A percentile compares a stretch with the other conserved stretches of the same genome.
phyloP scores from a whole-genome alignment of 2,113 vertebrate genomes.

The Marmota flaviventris region DNA sequence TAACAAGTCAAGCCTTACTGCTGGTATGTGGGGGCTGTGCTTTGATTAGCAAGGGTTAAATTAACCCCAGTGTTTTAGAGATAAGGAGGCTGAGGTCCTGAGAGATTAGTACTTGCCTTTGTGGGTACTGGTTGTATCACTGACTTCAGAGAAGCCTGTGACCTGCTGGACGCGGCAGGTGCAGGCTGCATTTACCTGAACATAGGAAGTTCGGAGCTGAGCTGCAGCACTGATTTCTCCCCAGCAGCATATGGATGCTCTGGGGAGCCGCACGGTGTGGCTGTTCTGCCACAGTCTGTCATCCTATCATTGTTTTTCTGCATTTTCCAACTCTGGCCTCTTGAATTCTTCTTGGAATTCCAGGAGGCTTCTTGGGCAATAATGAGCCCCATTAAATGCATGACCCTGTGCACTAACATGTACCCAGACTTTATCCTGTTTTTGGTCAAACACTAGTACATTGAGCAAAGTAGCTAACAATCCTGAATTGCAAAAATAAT shows the following conservation, averaged over 20 bases:
- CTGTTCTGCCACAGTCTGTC: not conserved
- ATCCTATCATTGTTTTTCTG: not conserved
- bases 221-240: not conserved
- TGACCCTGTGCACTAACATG: not conserved
- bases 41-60: not conserved
- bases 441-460: not conserved
- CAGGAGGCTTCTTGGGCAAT: conserved; percentile 4
- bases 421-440: not conserved
- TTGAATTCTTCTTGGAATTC: conserved; percentile 61
- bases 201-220: not conserved
- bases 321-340: conserved; percentile 10
- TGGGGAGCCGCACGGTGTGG: not conserved
- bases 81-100: not conserved
- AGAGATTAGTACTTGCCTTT: not conserved
- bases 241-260: not conserved
- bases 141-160: not conserved
- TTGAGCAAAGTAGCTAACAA: not conserved
- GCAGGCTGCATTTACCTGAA: not conserved
- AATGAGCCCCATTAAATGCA: not conserved
- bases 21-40: not conserved
- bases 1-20: not conserved
- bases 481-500: not conserved
- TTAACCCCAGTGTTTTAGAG: not conserved
- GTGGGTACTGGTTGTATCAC: fast-evolving
- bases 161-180: fast-evolving